Evolutionary conservation across 1,140 invertebrate genomes (phyloP).

Genomic region (Drosophila bifasciata): DNA sequence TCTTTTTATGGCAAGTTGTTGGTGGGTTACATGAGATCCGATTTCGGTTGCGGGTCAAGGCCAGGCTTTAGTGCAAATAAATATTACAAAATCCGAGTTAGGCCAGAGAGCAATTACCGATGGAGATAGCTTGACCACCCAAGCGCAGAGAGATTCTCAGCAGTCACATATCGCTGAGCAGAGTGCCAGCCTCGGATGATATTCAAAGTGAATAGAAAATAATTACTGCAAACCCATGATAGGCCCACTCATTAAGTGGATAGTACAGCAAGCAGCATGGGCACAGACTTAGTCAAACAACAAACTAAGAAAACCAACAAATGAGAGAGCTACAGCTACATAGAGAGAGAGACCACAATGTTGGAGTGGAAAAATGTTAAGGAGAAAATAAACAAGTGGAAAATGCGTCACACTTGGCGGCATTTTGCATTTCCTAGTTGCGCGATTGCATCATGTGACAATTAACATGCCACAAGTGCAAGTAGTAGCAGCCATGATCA

Average conservation of each 20-base stretch:
- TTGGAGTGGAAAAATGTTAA: constrained; percentile 23
- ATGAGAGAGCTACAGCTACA: constrained; percentile 10
- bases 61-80: constrained; percentile 23
- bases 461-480: constrained; percentile 74
- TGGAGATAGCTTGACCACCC: constrained; percentile 15
- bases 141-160: constrained; percentile 48
- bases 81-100: constrained; percentile 25
- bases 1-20: constrained; percentile 43
- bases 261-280: constrained; percentile 48
- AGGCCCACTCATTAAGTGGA: constrained; percentile 45
- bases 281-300: constrained; percentile 8
- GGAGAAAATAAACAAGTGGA: constrained; percentile 58
- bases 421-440: constrained; percentile 79
- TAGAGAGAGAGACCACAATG: constrained; percentile 3
- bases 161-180: constrained; percentile 61
- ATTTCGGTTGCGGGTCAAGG: constrained; percentile 69
- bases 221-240: constrained; percentile 69
- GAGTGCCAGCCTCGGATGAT: constrained; percentile 57
- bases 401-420: constrained; percentile 74
- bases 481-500: constrained; percentile 39
- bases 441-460: constrained; percentile 78
- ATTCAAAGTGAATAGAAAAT: constrained; percentile 72
- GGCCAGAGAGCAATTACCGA: constrained; percentile 18
- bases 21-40: constrained; percentile 41
- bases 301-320: constrained; percentile 26